Evolutionary conservation across 2,888 invertebrate species (phyloP).

Genomic region (Fragum whitleyi): DNA sequence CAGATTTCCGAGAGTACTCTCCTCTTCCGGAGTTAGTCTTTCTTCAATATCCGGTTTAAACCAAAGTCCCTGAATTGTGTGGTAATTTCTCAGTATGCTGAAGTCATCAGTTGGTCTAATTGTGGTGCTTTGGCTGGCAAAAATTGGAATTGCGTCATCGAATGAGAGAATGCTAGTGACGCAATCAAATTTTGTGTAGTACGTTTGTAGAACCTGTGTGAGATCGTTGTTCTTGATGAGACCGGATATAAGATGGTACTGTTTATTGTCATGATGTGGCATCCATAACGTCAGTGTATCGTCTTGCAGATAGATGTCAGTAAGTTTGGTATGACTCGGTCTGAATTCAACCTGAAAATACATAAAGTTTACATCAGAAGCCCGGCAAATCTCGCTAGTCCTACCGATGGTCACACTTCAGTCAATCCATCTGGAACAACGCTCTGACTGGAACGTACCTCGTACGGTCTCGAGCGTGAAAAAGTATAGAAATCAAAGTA

Average conservation of each 20-base stretch:
- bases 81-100: constrained; percentile 69
- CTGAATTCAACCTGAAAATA: constrained; percentile 18
- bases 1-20: constrained; percentile 66
- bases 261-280: constrained; percentile 60
- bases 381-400: too few species aligned
- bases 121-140: constrained; percentile 68
- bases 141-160: constrained; percentile 72
- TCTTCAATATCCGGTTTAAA: constrained; percentile 71
- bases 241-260: constrained; percentile 68
- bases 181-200: constrained; percentile 74
- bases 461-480: too few species aligned
- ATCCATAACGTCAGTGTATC: constrained; percentile 71
- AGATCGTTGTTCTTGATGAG: constrained; percentile 54
- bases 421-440: too few species aligned
- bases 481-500: too few species aligned
- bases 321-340: constrained; percentile 53
- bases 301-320: constrained; percentile 65
- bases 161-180: constrained; percentile 69
- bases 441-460: too few species aligned
- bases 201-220: constrained; percentile 62
- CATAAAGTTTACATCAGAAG: background rate
- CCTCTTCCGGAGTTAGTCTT: constrained; percentile 62
- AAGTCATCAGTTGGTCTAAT: constrained; percentile 70
- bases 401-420: too few species aligned
- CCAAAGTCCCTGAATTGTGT: constrained; percentile 71